These are phyloP conservation scores for Stichopus chloronotus DNA, from an alignment of 35 echinoderm and acorn worm species.

Conservation along the genomic window DNA sequence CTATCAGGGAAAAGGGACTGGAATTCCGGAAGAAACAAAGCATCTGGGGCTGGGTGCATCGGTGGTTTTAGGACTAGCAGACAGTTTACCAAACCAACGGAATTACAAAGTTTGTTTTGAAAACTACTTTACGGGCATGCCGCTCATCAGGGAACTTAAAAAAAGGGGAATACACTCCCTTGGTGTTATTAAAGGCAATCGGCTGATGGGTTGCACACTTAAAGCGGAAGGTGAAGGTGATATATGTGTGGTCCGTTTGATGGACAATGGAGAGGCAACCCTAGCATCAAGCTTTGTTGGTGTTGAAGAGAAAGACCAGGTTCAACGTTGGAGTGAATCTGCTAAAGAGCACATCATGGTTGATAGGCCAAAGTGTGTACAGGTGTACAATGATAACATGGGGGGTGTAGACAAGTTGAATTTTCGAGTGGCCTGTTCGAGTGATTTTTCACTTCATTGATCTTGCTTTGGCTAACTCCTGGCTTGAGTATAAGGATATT, in stretches of 20 bases:
- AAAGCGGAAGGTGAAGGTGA: not conserved
- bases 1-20: conserved; percentile 43
- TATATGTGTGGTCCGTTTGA: not conserved
- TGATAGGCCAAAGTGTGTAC: too few relatives aligned
- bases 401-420: too few relatives aligned
- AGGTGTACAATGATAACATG: too few relatives aligned
- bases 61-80: conserved; percentile 20
- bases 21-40: conserved; percentile 41
- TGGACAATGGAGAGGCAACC: not conserved
- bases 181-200: too few relatives aligned
- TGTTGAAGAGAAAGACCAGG: too few relatives aligned
- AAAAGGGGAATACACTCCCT: not conserved
- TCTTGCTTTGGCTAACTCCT: too few relatives aligned
- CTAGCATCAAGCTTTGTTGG: too few relatives aligned
- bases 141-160: not conserved
- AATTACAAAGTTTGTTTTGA: conserved; percentile 32
- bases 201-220: not conserved
- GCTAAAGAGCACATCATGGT: too few relatives aligned
- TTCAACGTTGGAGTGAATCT: too few relatives aligned
- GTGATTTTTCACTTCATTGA: too few relatives aligned
- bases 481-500: too few relatives aligned
- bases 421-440: too few relatives aligned
- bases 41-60: conserved; percentile 38
- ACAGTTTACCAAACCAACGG: conserved; percentile 24
- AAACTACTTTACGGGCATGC: not conserved